Evolutionary conservation across 2,113 vertebrate species (phyloP).

Genomic region (Poeciliopsis occidentalis): DNA sequence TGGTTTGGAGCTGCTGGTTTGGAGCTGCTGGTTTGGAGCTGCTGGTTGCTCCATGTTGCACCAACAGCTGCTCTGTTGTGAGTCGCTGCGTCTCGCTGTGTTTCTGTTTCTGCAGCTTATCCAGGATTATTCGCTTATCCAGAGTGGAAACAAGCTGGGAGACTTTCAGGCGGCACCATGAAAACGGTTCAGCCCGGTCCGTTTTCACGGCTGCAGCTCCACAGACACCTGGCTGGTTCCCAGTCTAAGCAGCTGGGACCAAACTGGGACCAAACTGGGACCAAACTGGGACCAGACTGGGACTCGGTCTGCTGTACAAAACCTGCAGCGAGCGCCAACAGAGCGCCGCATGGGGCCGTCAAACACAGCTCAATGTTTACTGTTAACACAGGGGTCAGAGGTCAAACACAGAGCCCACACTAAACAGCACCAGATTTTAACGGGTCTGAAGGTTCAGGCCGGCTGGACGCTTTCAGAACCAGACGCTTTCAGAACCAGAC

Average conservation of each 20-base stretch:
- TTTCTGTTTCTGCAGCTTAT: conserved; percentile 9
- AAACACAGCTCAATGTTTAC: neutral
- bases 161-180: neutral
- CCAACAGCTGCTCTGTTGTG: neutral
- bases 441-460: neutral
- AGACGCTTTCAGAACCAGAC: no score
- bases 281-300: no score
- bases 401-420: neutral
- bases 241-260: neutral
- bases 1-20: neutral
- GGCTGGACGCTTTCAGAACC: neutral
- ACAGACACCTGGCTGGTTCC: neutral
- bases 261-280: no score
- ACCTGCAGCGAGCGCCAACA: conserved; percentile 55
- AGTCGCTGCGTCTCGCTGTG: neutral
- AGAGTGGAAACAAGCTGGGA: neutral
- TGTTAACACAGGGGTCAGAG: neutral
- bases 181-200: neutral
- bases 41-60: neutral
- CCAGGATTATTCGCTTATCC: conserved; percentile 10
- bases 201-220: neutral
- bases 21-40: neutral
- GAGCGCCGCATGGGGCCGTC: conserved; percentile 12
- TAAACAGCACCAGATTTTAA: neutral
- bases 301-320: conserved; percentile 57